A percentile compares a stretch with the other conserved stretches of the same genome.
Evolutionary conservation across 2,888 invertebrate genomes (phyloP).

Genomic region (Athalia rosae): DNA sequence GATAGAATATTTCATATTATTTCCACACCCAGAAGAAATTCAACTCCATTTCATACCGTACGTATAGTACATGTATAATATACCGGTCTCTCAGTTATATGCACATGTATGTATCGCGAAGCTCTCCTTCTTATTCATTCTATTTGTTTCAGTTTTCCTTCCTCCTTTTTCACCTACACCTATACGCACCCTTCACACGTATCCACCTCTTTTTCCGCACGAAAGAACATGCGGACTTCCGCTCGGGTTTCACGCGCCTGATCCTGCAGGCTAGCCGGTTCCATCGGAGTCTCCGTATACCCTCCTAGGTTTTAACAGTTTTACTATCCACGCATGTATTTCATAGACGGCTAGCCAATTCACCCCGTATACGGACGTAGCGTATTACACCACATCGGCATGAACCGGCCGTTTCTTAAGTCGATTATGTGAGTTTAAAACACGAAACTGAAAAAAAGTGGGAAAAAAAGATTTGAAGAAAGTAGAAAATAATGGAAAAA

Average conservation of each 20-base stretch:
- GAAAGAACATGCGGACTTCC: slow-evolving; percentile 41
- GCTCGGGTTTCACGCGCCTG: slow-evolving; percentile 38
- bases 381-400: too few relatives aligned
- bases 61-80: background rate
- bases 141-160: background rate
- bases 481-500: background rate
- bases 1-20: too few relatives aligned
- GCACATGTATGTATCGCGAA: background rate
- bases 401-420: background rate
- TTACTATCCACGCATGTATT: too few relatives aligned
- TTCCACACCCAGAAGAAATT: background rate
- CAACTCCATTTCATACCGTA: background rate
- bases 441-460: background rate
- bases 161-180: background rate
- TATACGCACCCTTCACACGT: background rate
- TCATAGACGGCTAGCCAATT: too few relatives aligned
- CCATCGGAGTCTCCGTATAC: too few relatives aligned
- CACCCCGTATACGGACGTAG: too few relatives aligned
- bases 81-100: background rate
- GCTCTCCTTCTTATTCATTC: background rate
- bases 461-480: background rate
- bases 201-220: slow-evolving; percentile 34
- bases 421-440: slow-evolving; percentile 34
- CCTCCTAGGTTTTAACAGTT: too few relatives aligned
- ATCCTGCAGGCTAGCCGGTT: too few relatives aligned